phyloP scores from a whole-genome alignment of 2,888 invertebrate species.

The Tetropium fuscum region DNA sequence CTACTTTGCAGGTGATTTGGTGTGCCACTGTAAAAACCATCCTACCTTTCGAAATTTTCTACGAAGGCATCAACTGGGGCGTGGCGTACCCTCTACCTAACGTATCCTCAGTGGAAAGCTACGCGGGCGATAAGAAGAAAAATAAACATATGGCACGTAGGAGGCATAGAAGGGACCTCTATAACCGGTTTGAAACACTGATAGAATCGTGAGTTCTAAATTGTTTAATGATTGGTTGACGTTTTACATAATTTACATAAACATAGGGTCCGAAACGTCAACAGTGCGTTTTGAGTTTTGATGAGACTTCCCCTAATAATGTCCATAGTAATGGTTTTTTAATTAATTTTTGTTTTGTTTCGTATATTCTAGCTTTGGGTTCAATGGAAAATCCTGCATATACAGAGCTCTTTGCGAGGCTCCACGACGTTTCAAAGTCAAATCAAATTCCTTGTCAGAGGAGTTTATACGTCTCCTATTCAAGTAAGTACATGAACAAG shows the following conservation, averaged over 20 bases:
- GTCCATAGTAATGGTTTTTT: too few species aligned
- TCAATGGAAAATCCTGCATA: constrained; percentile 77
- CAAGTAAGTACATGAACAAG: constrained; percentile 72
- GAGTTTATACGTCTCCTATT: constrained; percentile 79
- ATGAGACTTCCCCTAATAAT: too few species aligned
- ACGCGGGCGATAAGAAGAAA: too few species aligned
- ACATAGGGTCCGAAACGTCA: too few species aligned
- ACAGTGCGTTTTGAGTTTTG: too few species aligned
- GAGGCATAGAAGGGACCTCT: constrained; percentile 45
- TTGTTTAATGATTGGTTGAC: too few species aligned
- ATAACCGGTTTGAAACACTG: constrained; percentile 41
- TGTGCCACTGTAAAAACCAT: constrained; percentile 70
- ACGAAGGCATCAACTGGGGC: constrained; percentile 80
- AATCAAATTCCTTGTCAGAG: constrained; percentile 71
- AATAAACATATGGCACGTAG: constrained; percentile 32
- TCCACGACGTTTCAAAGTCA: constrained; percentile 72
- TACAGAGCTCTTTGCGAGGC: constrained; percentile 81
- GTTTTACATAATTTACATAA: too few species aligned
- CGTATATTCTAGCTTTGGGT: constrained; percentile 74
- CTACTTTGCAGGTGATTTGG: constrained; percentile 66
- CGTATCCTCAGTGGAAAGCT: constrained; percentile 62
- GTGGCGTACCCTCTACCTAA: constrained; percentile 82
- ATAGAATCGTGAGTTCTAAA: constrained; percentile 42
- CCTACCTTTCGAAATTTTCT: constrained; percentile 70
- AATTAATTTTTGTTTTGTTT: too few species aligned